These are phyloP conservation scores for Cephus nigrinus DNA, from an alignment of 2,888 invertebrate genomes.

Conservation along the genomic window DNA sequence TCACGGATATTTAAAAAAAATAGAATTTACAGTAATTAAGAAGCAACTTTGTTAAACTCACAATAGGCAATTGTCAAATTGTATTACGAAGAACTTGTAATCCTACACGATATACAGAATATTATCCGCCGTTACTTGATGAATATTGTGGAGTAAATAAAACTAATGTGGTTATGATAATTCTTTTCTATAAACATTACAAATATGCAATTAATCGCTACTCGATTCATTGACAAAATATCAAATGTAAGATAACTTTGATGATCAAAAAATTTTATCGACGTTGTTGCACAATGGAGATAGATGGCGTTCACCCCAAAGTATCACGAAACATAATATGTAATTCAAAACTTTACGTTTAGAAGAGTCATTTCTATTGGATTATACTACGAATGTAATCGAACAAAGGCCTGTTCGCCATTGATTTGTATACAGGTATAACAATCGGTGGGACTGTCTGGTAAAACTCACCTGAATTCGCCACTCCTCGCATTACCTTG, in stretches of 20 bases:
- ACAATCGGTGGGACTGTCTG: background rate
- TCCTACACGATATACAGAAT: background rate
- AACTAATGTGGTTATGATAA: background rate
- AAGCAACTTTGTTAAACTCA: background rate
- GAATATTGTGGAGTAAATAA: background rate
- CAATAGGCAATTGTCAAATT: background rate
- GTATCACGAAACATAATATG: background rate
- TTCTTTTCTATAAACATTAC: background rate
- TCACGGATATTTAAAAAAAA: conserved; percentile 8
- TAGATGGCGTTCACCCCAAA: background rate
- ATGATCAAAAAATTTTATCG: background rate
- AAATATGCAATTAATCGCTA: background rate
- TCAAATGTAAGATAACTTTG: background rate
- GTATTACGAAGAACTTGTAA: background rate
- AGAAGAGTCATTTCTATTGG: background rate
- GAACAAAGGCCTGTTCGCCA: background rate
- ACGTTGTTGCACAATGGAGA: background rate
- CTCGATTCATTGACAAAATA: background rate
- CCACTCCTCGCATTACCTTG: background rate
- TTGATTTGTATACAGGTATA: background rate
- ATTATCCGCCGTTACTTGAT: background rate
- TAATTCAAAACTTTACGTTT: background rate
- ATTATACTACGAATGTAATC: background rate
- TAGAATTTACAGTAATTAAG: background rate
- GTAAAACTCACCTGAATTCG: conserved; percentile 1